Evolutionary conservation across 2,888 invertebrate species (phyloP).

Genomic region (Caenorhabditis sulstoni): DNA sequence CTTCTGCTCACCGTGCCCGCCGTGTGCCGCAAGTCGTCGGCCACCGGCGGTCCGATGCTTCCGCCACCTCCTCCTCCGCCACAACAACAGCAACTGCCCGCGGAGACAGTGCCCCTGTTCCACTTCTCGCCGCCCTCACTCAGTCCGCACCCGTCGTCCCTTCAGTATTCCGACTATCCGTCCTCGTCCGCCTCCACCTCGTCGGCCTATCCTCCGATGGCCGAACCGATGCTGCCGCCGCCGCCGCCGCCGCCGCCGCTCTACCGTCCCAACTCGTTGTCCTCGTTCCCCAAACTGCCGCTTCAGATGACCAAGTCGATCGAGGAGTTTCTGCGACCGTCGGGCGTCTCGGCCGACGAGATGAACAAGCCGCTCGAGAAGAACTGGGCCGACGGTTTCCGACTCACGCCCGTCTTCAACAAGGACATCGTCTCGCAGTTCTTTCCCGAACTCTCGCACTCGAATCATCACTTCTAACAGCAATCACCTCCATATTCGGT

Average conservation of each 20-base stretch:
- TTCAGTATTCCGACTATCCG: conserved; percentile 31
- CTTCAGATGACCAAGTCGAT: conserved; percentile 75
- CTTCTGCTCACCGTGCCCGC: conserved; percentile 53
- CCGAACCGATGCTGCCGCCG: conserved; percentile 13
- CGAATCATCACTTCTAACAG: too few relatives aligned
- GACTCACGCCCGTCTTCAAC: conserved; percentile 76
- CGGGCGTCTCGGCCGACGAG: conserved; percentile 59
- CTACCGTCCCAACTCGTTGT: conserved; percentile 36
- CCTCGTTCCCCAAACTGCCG: conserved; percentile 72
- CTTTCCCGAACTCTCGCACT: conserved; percentile 70
- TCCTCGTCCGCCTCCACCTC: conserved; percentile 39
- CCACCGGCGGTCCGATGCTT: conserved; percentile 11
- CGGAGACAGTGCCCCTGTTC: conserved; percentile 29
- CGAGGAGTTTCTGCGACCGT: conserved; percentile 73
- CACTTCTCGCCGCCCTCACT: conserved; percentile 54
- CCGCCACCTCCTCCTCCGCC: conserved; percentile 2
- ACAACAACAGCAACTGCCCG: too few relatives aligned
- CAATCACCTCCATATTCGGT: too few relatives aligned
- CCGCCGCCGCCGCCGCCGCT: conserved; percentile 15
- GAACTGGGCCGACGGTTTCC: conserved; percentile 70
- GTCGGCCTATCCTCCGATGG: not conserved
- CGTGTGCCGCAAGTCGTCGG: conserved; percentile 32
- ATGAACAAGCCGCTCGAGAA: conserved; percentile 68
- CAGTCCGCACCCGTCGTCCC: conserved; percentile 31
- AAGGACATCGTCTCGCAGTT: conserved; percentile 77